Evolutionary conservation across 2,113 vertebrate species (phyloP).

Genomic region (Sorex araneus): DNA sequence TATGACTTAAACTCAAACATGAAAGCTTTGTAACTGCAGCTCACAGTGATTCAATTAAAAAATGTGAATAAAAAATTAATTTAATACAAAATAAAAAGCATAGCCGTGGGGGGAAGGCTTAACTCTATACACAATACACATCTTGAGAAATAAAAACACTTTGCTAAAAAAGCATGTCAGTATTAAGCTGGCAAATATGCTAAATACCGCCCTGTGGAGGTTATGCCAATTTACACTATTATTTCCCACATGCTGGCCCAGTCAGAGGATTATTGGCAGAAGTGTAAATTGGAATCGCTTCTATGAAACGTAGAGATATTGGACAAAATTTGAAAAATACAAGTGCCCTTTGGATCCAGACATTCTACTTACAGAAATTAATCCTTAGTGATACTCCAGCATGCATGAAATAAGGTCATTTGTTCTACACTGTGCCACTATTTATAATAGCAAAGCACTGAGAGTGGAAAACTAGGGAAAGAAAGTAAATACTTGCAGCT

Average conservation of each 20-base stretch:
- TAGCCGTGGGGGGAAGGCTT: not conserved
- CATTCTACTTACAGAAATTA: slow-evolving; percentile 15
- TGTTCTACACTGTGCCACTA: not conserved
- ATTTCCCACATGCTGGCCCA: not conserved
- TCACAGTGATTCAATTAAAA: too few species aligned
- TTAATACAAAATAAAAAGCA: not conserved
- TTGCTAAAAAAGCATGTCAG: not conserved
- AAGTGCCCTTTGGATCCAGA: not conserved
- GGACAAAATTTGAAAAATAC: not conserved
- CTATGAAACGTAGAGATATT: not conserved
- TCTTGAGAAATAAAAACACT: not conserved
- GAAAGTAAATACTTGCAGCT: not conserved
- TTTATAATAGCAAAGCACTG: too few species aligned
- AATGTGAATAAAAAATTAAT: too few species aligned
- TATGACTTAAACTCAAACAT: too few species aligned
- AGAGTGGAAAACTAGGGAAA: too few species aligned
- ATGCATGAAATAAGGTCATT: not conserved
- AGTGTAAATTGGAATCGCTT: not conserved
- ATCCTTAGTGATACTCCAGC: not conserved
- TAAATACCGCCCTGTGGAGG: not conserved
- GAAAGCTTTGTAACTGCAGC: too few species aligned
- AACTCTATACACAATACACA: not conserved
- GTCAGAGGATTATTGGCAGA: not conserved
- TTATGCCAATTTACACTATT: not conserved
- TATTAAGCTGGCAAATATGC: not conserved